Base-by-base conservation (phyloP, 2,888 invertebrate species). In the Eupithecia centaureata region DNA sequence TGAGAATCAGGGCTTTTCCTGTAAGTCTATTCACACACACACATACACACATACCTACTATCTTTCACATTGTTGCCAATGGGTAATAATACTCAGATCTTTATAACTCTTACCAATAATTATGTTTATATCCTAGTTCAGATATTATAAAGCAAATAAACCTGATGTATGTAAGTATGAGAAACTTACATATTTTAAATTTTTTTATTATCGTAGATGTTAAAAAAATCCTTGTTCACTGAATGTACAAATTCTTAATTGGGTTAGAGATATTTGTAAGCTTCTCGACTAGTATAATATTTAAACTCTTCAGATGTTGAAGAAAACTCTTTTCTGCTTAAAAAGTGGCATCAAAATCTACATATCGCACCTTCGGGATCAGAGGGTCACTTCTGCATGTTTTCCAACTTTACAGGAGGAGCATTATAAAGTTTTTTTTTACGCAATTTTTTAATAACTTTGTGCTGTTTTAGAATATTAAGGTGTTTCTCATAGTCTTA, bases 1-100 rank as follows among this genome's bases (percentile, higher is more conserved):
- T 99, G 98, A 96, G 99, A 88, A 99, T 99, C 87, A 95, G 98
- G 91, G 98, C 99, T 80, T 99, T 99, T 94, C 98, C 99, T 90
- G 98, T 99, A 94, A 98, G 98, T 95, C 63, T 57, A 61, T 54
- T 65, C 22, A 47, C 32, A 42, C 27, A 38, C 38, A 15, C 30
- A 42, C 7, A 30, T 5, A n/a, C n/a, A n/a, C n/a, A n/a, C 30
- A 30, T 30, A 38, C 18, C 42, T 22, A 47, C 47, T 47, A 47
- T 47, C 1, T 22, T 30, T 28, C 32, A 56, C 56, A 32, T 30
- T 57, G 56, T 28, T 32, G 22, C 56, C 56, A 32, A 32, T 10
- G 3, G 10, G 1, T 52, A 7, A 52, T 25, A 51, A 51, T 25
- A 47, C 13, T 27, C 3, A 27, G 47, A 52, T 25, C 27, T 15